Evolutionary conservation across 2,113 vertebrate genomes (phyloP).

Genomic region (Ammospiza nelsoni): DNA sequence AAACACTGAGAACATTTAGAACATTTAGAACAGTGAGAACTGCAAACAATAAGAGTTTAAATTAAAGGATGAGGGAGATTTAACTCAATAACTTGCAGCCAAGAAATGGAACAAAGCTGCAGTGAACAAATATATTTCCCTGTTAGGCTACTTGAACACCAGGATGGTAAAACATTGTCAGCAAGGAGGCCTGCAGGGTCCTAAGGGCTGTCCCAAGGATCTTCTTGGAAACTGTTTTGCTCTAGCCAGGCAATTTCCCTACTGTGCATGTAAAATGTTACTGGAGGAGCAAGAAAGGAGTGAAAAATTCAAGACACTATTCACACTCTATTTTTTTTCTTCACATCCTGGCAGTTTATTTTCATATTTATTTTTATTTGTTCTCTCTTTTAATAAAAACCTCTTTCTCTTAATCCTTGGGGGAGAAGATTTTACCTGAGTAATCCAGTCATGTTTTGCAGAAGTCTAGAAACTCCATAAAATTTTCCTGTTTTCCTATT

Average conservation of each 20-base stretch:
- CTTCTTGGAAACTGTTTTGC: background rate
- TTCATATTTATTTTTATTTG: background rate
- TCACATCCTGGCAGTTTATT: background rate
- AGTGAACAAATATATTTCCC: background rate
- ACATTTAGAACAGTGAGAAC: slow-evolving; percentile 44
- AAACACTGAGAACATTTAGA: slow-evolving; percentile 42
- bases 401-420: background rate
- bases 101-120: background rate
- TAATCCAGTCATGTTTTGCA: background rate
- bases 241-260: background rate
- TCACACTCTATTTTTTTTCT: background rate
- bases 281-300: background rate
- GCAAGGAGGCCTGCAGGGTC: background rate
- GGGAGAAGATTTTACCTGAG: background rate
- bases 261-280: background rate
- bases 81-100: background rate
- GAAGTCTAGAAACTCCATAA: background rate
- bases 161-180: background rate
- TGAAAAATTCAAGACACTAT: background rate
- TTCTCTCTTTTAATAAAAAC: background rate
- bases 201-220: background rate
- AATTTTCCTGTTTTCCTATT: background rate
- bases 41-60: slow-evolving; percentile 48
- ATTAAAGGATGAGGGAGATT: slow-evolving; percentile 19
- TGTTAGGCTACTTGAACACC: background rate